A percentile compares a stretch with the other conserved stretches of the same genome.
phyloP scores from a whole-genome alignment of 2,797 vertebrate genomes.

The Vespertilio murinus region DNA sequence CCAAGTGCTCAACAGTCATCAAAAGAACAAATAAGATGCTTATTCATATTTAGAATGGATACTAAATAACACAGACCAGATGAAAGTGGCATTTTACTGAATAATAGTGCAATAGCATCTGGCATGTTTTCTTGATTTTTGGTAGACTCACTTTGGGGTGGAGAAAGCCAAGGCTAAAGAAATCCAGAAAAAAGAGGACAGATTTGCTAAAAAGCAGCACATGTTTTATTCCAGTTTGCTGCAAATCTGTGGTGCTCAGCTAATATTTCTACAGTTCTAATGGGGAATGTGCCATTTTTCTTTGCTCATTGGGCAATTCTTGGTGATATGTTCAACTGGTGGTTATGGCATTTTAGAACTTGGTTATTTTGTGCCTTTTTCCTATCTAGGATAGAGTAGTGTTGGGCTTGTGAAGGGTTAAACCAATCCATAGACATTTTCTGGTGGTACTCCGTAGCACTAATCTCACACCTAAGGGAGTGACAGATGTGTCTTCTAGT shows the following conservation, averaged over 20 bases:
- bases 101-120: not conserved
- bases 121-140: conserved; percentile 33
- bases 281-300: not conserved
- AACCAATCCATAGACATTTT: not conserved
- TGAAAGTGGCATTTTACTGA: conserved; percentile 42
- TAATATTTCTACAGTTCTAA: not conserved
- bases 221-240: not conserved
- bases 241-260: not conserved
- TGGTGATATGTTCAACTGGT: not conserved
- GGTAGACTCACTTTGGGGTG: not conserved
- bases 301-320: not conserved
- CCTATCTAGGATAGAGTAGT: not conserved
- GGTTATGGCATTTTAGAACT: not conserved
- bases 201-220: not conserved
- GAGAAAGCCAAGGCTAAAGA: conserved; percentile 16
- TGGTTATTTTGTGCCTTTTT: not conserved
- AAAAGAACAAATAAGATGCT: conserved; percentile 58
- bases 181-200: not conserved
- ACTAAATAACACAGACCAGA: conserved; percentile 49
- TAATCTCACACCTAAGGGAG: not conserved
- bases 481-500: not conserved
- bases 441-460: not conserved
- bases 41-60: conserved; percentile 56
- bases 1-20: conserved; percentile 24
- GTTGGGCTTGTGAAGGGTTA: not conserved